Conservation (phyloP, 2,113 vertebrate genomes). For the Bujurquina vittata region DNA sequence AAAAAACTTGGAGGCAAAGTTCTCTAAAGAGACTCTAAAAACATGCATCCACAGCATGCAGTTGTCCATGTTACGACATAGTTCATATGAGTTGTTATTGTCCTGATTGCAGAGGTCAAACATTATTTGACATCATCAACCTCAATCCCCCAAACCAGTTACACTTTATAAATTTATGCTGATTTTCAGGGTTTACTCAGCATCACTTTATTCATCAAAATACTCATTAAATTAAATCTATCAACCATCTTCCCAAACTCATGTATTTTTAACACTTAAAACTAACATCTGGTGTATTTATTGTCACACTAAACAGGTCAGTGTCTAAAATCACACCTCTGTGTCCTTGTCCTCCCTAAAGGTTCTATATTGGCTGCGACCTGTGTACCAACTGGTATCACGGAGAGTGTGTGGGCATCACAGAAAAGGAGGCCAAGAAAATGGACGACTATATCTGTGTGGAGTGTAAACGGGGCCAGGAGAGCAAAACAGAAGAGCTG, state of each 20-base stretch:
- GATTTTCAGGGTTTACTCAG: not conserved
- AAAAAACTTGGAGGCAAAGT: not conserved
- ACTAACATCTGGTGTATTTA: not conserved
- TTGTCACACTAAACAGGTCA: not conserved
- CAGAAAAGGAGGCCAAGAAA: slow-evolving; percentile 99
- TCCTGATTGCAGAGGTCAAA: not conserved
- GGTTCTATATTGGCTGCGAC: slow-evolving; percentile 99
- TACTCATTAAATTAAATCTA: not conserved
- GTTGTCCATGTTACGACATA: not conserved
- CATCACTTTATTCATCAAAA: not conserved
- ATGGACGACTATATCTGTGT: slow-evolving; percentile 99
- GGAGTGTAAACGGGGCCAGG: slow-evolving; percentile 97
- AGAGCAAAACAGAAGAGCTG: slow-evolving; percentile 93
- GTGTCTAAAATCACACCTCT: not conserved
- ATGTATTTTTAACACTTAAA: not conserved
- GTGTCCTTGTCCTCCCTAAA: slow-evolving; percentile 57
- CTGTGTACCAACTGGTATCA: slow-evolving; percentile 99
- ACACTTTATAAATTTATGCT: not conserved
- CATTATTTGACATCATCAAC: not conserved
- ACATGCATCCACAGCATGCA: not conserved
- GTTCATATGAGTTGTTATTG: not conserved
- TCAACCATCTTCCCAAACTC: not conserved
- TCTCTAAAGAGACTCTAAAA: not conserved
- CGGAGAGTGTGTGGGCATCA: slow-evolving; percentile 98
- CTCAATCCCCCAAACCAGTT: not conserved